A percentile compares a stretch with the other conserved stretches of the same genome.
These are phyloP conservation scores for Tipula lateralis DNA, from an alignment of 2,888 invertebrate genomes.

Conservation along the genomic window DNA sequence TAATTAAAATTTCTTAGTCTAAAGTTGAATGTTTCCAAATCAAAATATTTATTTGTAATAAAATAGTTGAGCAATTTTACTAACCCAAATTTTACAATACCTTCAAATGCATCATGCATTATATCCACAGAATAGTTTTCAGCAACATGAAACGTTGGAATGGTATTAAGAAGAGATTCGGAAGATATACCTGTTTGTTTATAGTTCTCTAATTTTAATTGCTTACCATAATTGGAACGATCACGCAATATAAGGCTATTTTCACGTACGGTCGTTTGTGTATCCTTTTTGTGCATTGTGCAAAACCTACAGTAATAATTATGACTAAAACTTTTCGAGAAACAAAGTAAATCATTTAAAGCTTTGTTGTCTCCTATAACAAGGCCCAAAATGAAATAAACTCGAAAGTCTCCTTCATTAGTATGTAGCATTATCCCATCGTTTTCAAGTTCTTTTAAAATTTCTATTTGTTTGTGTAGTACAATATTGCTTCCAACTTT, in stretches of 20 bases:
- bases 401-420: not conserved
- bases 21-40: conserved; percentile 26
- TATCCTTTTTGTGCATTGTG: not conserved
- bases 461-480: conserved; percentile 33
- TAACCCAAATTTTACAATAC: conserved; percentile 33
- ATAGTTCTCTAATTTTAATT: conserved; percentile 30
- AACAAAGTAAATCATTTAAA: conserved; percentile 32
- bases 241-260: not conserved
- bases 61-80: conserved; percentile 20
- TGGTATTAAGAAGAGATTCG: conserved; percentile 33
- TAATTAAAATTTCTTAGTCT: conserved; percentile 33
- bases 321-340: conserved; percentile 31
- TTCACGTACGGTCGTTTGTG: not conserved
- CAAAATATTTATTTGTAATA: conserved; percentile 32
- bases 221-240: conserved; percentile 29
- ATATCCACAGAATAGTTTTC: conserved; percentile 33
- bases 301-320: conserved; percentile 35
- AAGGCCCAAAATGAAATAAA: too few relatives aligned
- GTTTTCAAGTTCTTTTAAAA: conserved; percentile 33
- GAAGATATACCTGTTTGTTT: conserved; percentile 33
- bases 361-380: too few relatives aligned
- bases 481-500: conserved; percentile 33
- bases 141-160: conserved; percentile 27
- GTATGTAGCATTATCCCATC: conserved; percentile 31
- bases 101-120: conserved; percentile 36